Evolutionary conservation across 2,113 vertebrate genomes (phyloP).

Genomic region (Dermatemys mawii): DNA sequence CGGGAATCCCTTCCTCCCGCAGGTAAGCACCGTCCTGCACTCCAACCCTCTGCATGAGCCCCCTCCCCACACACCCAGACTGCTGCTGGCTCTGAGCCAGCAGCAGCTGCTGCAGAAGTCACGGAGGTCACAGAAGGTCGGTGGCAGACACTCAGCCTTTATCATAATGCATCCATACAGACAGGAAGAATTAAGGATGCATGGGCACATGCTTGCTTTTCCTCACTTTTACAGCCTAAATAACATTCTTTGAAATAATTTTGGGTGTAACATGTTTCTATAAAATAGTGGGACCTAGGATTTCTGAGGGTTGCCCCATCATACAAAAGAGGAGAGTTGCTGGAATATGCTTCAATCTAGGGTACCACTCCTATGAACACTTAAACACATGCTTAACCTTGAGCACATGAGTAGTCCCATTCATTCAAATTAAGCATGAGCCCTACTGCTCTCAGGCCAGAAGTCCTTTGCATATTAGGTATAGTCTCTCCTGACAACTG

Average conservation of each 20-base stretch:
- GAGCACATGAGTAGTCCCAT: neutral
- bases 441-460: neutral
- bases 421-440: neutral
- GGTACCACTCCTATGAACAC: neutral
- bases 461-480: neutral
- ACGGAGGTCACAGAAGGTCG: no score
- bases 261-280: neutral
- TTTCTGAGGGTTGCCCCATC: fast-evolving
- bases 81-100: no score
- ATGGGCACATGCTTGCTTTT: slow-evolving; percentile 4
- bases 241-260: neutral
- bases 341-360: neutral
- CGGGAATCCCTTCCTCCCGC: no score
- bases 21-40: no score
- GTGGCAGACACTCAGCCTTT: no score
- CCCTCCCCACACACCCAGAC: no score
- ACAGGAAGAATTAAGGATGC: neutral
- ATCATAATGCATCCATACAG: neutral
- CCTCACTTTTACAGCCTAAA: neutral
- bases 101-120: no score
- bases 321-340: neutral
- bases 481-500: neutral
- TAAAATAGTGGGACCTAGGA: neutral
- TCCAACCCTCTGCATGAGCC: no score
- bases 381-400: neutral